phyloP scores from a whole-genome alignment of 2,797 vertebrate genomes.

The Fundulus diaphanus region DNA sequence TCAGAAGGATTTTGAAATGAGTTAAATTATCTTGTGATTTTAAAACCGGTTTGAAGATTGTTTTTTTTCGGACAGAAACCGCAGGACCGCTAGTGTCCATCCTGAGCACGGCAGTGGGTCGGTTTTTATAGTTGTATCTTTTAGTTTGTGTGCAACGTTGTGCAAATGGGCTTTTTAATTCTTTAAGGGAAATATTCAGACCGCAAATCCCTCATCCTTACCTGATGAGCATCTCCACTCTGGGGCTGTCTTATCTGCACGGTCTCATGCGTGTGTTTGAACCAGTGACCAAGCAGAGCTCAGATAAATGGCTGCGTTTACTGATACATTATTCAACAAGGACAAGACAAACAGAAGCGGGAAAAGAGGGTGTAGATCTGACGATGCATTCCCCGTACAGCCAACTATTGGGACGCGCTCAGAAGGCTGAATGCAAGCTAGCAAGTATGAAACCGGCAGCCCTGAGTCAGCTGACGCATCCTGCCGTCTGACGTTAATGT shows the following conservation, averaged over 20 bases:
- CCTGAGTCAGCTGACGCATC: not conserved
- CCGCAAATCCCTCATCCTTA: not conserved
- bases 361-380: constrained; percentile 38
- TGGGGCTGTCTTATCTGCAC: constrained; percentile 1
- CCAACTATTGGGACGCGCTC: constrained; percentile 15
- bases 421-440: constrained; percentile 4
- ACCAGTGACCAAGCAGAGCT: constrained; percentile 50
- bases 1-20: not conserved
- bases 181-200: not conserved
- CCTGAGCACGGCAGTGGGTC: not conserved
- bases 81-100: not conserved
- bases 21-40: not conserved
- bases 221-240: not conserved
- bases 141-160: not conserved
- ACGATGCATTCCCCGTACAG: constrained; percentile 42
- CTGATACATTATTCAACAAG: constrained; percentile 76
- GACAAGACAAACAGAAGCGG: constrained; percentile 61
- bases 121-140: constrained; percentile 1
- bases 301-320: constrained; percentile 53
- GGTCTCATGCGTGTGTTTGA: constrained; percentile 30
- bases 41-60: constrained; percentile 1
- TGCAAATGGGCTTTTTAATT: not conserved
- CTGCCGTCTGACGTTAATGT: not conserved
- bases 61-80: not conserved
- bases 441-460: not conserved